phyloP scores from a whole-genome alignment of 2,888 invertebrate species.

The Phortica magna region DNA sequence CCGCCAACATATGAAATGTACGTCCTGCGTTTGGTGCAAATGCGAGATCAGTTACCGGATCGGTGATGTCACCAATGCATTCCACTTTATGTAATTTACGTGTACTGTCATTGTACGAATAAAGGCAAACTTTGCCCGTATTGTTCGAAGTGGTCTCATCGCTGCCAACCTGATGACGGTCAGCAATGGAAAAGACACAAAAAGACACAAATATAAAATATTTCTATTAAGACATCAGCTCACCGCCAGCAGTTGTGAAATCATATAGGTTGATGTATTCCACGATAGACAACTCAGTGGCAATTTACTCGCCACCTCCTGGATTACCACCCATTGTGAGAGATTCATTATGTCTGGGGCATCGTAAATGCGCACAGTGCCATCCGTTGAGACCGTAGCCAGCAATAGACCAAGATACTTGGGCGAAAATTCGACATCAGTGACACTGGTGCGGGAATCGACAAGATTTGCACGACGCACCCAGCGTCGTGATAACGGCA shows the following conservation, averaged over 20 bases:
- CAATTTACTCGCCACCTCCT: slow-evolving; percentile 94
- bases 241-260: slow-evolving; percentile 77
- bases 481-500: slow-evolving; percentile 90
- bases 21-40: slow-evolving; percentile 97
- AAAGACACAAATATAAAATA: background rate
- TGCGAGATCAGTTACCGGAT: slow-evolving; percentile 95
- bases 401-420: slow-evolving; percentile 94
- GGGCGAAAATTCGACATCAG: slow-evolving; percentile 98
- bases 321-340: slow-evolving; percentile 97
- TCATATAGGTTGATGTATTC: slow-evolving; percentile 92
- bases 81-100: slow-evolving; percentile 94
- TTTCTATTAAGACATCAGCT: slow-evolving; percentile 44
- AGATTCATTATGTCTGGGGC: slow-evolving; percentile 99
- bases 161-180: slow-evolving; percentile 73
- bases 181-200: slow-evolving; percentile 33
- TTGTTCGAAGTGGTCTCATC: slow-evolving; percentile 78
- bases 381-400: slow-evolving; percentile 97
- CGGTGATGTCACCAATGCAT: slow-evolving; percentile 86
- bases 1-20: slow-evolving; percentile 93
- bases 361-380: slow-evolving; percentile 94
- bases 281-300: slow-evolving; percentile 96
- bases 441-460: slow-evolving; percentile 97
- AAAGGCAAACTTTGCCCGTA: slow-evolving; percentile 93
- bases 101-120: slow-evolving; percentile 93
- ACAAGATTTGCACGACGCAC: slow-evolving; percentile 94